Conservation (phyloP, 2,113 vertebrate species). For the Enhydra lutris region DNA sequence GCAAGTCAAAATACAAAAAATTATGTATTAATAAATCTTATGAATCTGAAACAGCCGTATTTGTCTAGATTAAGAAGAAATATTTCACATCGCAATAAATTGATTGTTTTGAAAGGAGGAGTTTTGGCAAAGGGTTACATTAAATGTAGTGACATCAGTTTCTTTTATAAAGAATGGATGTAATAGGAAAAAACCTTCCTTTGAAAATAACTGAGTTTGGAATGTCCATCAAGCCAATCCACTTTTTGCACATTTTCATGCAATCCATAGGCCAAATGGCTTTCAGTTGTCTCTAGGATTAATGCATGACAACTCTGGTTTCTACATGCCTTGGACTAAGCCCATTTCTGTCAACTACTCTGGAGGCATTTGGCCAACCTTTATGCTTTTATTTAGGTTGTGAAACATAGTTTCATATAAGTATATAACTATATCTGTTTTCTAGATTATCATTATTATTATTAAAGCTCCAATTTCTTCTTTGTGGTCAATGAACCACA, state of each 20-base stretch:
- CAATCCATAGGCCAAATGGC: background rate
- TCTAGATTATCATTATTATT: slow-evolving; percentile 31
- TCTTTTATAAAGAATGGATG: slow-evolving; percentile 27
- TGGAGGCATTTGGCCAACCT: slow-evolving; percentile 30
- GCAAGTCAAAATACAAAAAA: background rate
- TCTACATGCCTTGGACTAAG: slow-evolving; percentile 37
- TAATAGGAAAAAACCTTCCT: background rate
- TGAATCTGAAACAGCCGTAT: slow-evolving; percentile 33
- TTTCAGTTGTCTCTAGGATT: slow-evolving; percentile 38
- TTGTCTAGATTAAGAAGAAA: background rate
- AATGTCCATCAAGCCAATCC: slow-evolving; percentile 22
- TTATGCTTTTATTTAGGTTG: slow-evolving; percentile 45
- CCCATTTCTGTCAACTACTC: slow-evolving; percentile 57
- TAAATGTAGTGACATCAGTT: background rate
- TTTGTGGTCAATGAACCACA: slow-evolving; percentile 43
- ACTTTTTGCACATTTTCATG: slow-evolving; percentile 41
- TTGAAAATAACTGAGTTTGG: slow-evolving; percentile 19
- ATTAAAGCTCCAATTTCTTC: slow-evolving; percentile 3
- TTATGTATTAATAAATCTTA: background rate
- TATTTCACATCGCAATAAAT: background rate
- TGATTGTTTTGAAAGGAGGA: background rate
- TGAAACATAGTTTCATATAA: slow-evolving; percentile 24
- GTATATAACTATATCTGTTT: slow-evolving; percentile 17
- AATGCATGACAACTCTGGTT: background rate
- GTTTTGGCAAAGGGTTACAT: background rate